phyloP scores from a whole-genome alignment of 1,140 invertebrate species.

The Pomacea maculata region DNA sequence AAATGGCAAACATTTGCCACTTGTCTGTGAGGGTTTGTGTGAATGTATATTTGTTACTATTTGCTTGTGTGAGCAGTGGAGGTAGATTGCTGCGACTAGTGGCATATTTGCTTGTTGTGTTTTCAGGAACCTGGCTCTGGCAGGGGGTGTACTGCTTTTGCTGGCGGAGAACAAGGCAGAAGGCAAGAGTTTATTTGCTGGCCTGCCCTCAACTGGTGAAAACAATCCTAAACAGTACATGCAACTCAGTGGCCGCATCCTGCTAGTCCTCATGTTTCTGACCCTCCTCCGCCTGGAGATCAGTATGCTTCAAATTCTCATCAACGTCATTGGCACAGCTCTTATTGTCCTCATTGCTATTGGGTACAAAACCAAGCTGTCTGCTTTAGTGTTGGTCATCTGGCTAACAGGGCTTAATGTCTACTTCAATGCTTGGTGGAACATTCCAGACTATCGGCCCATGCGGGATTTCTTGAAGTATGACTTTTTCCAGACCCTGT shows the following conservation, averaged over 20 bases:
- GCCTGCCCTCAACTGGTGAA: constrained; percentile 94
- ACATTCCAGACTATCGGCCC: constrained; percentile 90
- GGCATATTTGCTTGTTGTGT: background rate
- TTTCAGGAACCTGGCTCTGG: constrained; percentile 92
- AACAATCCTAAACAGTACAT: constrained; percentile 98
- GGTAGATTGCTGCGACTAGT: no score
- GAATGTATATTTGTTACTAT: no score
- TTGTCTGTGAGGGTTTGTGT: no score
- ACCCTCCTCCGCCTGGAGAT: constrained; percentile 92
- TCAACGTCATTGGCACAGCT: constrained; percentile 91
- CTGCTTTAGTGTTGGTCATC: constrained; percentile 90
- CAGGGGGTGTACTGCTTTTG: constrained; percentile 93
- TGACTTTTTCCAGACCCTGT: constrained; percentile 99
- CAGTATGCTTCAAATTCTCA: constrained; percentile 74
- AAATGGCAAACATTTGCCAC: no score
- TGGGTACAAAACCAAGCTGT: constrained; percentile 97
- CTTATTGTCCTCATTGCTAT: constrained; percentile 96
- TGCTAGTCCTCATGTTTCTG: constrained; percentile 99
- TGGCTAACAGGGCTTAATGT: constrained; percentile 92
- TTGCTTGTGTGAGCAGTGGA: no score
- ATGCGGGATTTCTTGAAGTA: constrained; percentile 99
- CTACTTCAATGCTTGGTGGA: constrained; percentile 99
- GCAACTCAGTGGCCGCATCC: constrained; percentile 92
- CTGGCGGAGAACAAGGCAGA: constrained; percentile 93
- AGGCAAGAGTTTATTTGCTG: constrained; percentile 91